A percentile compares a stretch with the other conserved stretches of the same genome.
phyloP scores from a whole-genome alignment of 2,888 invertebrate species.

The Andrena fulva region DNA sequence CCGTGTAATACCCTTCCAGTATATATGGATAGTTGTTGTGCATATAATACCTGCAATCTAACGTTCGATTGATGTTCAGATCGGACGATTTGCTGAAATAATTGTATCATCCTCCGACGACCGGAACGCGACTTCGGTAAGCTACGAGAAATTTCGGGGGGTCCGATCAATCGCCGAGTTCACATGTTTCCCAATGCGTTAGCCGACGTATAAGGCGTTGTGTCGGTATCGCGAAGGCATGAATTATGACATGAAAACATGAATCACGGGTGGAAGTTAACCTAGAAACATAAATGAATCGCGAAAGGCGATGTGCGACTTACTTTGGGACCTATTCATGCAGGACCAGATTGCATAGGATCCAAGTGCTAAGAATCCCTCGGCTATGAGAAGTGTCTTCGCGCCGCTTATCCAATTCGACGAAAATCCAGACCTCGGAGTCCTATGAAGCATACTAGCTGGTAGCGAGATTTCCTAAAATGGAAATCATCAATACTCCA shows the following conservation, averaged over 20 bases:
- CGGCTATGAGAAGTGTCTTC: conserved; percentile 87
- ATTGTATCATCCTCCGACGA: background rate
- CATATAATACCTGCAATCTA: conserved; percentile 90
- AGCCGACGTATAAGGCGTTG: background rate
- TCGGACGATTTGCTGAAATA: background rate
- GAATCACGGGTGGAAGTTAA: conserved; percentile 55
- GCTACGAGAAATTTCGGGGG: background rate
- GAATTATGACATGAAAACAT: conserved; percentile 3
- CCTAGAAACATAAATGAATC: conserved; percentile 47
- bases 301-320: conserved; percentile 74
- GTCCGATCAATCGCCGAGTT: background rate
- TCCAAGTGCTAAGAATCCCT: conserved; percentile 87
- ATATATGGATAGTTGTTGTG: conserved; percentile 88
- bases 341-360: conserved; percentile 89
- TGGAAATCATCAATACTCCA: conserved; percentile 81
- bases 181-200: background rate
- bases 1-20: conserved; percentile 89
- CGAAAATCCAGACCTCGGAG: conserved; percentile 86
- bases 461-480: conserved; percentile 80
- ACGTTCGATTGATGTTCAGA: conserved; percentile 56
- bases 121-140: conserved; percentile 18
- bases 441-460: conserved; percentile 88
- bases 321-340: conserved; percentile 90
- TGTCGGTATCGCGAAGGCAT: background rate
- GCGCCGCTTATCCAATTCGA: conserved; percentile 81